A percentile compares a stretch with the other conserved stretches of the same genome.
Conservation (phyloP, 1,140 invertebrate species). For the Heliconius hermathena region DNA sequence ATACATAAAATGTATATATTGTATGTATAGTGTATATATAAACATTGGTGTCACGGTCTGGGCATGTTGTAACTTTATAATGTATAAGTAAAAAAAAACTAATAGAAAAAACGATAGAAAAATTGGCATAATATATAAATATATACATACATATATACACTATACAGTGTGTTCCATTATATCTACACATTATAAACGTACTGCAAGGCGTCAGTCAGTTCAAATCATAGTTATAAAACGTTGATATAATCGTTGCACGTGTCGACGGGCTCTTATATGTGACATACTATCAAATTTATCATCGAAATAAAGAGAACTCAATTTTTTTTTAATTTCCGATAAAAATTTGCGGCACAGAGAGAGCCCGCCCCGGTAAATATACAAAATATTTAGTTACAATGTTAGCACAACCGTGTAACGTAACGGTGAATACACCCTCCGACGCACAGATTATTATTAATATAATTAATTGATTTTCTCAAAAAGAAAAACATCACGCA, state of each 20-base stretch:
- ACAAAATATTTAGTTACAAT: slow-evolving; percentile 17
- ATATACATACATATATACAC: slow-evolving; percentile 10
- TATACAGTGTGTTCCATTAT: slow-evolving; percentile 1
- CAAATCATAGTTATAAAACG: slow-evolving; percentile 6
- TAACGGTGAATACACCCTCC: slow-evolving; percentile 35
- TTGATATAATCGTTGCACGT: slow-evolving; percentile 8
- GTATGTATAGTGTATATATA: slow-evolving; percentile 5
- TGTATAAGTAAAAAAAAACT: background rate
- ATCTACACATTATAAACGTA: background rate
- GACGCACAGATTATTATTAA: slow-evolving; percentile 8
- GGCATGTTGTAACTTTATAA: background rate
- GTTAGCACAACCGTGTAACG: slow-evolving; percentile 24
- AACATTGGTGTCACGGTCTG: slow-evolving; percentile 7
- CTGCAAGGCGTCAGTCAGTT: slow-evolving; percentile 11
- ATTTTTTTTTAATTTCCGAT: background rate
- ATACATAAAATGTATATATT: background rate
- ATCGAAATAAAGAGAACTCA: background rate
- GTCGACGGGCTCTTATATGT: background rate
- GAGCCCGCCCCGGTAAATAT: slow-evolving; percentile 7
- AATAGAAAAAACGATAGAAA: slow-evolving; percentile 1
- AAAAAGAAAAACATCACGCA: slow-evolving; percentile 21
- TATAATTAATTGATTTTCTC: slow-evolving; percentile 24
- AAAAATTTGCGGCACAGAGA: background rate
- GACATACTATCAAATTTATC: background rate
- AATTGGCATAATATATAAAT: slow-evolving; percentile 2